phyloP scores from a whole-genome alignment of 2,888 invertebrate genomes.

The Yponomeuta malinellus region DNA sequence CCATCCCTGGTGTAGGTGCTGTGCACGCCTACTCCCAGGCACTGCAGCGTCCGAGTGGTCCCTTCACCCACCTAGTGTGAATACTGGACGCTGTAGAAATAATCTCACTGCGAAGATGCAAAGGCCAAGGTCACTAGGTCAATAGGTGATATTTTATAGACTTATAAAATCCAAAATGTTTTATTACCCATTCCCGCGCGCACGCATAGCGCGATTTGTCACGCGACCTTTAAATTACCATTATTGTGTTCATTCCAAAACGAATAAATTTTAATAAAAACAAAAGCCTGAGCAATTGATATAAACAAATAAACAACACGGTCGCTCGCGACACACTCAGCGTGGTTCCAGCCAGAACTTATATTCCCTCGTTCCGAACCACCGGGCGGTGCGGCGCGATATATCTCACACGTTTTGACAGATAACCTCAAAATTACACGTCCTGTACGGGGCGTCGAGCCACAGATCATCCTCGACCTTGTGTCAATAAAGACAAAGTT shows the following conservation, averaged over 20 bases:
- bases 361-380: constrained; percentile 49
- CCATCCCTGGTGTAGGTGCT: no score
- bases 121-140: no score
- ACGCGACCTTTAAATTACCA: neutral
- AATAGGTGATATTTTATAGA: no score
- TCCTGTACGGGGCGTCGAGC: neutral
- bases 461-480: neutral
- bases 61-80: no score
- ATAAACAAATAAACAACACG: constrained; percentile 51
- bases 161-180: neutral
- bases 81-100: no score
- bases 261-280: constrained; percentile 16
- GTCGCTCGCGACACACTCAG: constrained; percentile 48
- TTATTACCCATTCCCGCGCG: neutral
- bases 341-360: constrained; percentile 57
- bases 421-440: constrained; percentile 38
- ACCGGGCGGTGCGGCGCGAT: constrained; percentile 39
- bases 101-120: no score
- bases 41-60: no score
- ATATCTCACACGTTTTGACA: constrained; percentile 52
- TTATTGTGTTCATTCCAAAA: neutral
- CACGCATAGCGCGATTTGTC: neutral
- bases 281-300: constrained; percentile 23
- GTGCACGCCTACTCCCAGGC: no score
- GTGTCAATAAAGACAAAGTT: neutral